A percentile compares a stretch with the other conserved stretches of the same genome.
phyloP scores from a whole-genome alignment of 2,113 vertebrate genomes.

The Tachysurus fulvidraco region DNA sequence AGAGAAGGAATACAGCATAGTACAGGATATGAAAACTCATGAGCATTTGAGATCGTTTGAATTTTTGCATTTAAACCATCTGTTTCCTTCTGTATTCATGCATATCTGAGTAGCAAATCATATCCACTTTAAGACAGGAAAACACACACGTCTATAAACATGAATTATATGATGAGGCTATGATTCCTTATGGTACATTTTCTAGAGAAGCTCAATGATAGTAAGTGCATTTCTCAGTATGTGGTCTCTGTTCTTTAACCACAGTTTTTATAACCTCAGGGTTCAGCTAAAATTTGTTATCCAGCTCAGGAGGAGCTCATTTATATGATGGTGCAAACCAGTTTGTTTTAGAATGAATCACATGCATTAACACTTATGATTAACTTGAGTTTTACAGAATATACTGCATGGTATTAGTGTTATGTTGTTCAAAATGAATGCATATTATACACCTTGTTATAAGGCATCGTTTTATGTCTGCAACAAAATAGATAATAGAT shows the following conservation, averaged over 20 bases:
- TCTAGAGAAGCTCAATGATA: neutral
- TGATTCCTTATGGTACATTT: constrained; percentile 9
- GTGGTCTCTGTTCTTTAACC: constrained; percentile 11
- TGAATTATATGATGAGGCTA: constrained; percentile 24
- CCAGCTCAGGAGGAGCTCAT: neutral
- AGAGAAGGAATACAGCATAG: constrained; percentile 1
- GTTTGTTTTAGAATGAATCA: constrained; percentile 9
- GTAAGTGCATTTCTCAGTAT: neutral
- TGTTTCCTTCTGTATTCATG: constrained; percentile 3
- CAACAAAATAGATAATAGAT: constrained; percentile 4
- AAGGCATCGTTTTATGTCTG: constrained; percentile 10
- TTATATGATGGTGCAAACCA: neutral
- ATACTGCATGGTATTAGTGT: neutral
- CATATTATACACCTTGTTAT: neutral
- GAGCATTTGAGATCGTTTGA: constrained; percentile 19
- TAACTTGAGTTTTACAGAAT: neutral
- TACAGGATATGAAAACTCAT: neutral
- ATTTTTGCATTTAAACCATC: constrained; percentile 32
- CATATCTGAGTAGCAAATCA: neutral
- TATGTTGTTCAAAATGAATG: neutral
- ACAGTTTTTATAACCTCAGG: constrained; percentile 21
- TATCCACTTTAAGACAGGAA: constrained; percentile 7
- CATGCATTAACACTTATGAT: neutral
- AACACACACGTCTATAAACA: constrained; percentile 16
- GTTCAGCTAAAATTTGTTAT: constrained; percentile 19